These are phyloP conservation scores for Paratrypauchen microcephalus DNA, from an alignment of 2,797 vertebrate genomes.

Conservation along the genomic window DNA sequence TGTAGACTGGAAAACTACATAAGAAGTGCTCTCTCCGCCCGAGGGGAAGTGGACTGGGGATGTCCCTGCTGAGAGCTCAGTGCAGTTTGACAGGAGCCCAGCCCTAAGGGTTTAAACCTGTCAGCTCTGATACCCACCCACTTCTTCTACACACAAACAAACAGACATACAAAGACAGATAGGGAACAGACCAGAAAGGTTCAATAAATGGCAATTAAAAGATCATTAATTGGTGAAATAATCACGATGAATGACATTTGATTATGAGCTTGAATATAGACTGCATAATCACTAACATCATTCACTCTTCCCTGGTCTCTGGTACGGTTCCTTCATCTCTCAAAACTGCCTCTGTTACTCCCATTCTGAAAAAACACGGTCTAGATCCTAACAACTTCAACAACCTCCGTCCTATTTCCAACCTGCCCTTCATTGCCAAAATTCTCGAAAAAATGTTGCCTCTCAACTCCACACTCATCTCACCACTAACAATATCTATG, in stretches of 20 bases:
- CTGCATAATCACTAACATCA: too few species aligned
- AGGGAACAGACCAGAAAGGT: not conserved
- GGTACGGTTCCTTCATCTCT: too few species aligned
- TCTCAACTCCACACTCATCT: too few species aligned
- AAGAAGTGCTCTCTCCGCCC: conserved; percentile 25
- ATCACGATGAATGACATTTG: not conserved
- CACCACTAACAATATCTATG: too few species aligned
- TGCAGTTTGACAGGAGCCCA: conserved; percentile 70
- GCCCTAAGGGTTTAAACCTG: conserved; percentile 62
- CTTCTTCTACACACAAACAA: conserved; percentile 10
- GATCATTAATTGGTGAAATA: not conserved
- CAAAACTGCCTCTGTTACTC: too few species aligned
- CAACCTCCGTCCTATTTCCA: too few species aligned
- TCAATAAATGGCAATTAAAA: not conserved
- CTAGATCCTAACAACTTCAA: too few species aligned
- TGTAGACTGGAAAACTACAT: not conserved
- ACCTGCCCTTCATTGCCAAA: too few species aligned
- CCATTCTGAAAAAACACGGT: too few species aligned
- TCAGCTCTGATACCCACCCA: conserved; percentile 44
- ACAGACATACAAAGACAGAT: conserved; percentile 10
- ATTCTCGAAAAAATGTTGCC: too few species aligned
- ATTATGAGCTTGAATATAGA: not conserved
- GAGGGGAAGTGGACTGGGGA: conserved; percentile 63
- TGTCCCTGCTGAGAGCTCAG: conserved; percentile 61
- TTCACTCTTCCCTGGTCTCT: too few species aligned